A percentile compares a stretch with the other conserved stretches of the same genome.
These are phyloP conservation scores for Hycleus cichorii DNA, from an alignment of 1,140 invertebrate genomes.

Conservation along the genomic window DNA sequence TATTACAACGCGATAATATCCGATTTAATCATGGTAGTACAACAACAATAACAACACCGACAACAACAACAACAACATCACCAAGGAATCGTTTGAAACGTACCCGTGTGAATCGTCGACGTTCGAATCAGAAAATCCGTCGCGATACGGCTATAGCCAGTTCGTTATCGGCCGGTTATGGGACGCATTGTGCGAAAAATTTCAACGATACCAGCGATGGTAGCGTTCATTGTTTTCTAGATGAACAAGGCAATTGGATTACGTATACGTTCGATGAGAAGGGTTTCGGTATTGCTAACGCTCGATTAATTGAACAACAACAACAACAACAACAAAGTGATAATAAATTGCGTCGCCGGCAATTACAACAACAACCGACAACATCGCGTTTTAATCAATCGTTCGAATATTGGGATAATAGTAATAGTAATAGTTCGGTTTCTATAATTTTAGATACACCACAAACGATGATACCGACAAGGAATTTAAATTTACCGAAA, in stretches of 20 bases:
- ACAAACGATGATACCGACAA: no score
- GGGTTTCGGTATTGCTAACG: conserved; percentile 44
- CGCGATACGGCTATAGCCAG: conserved; percentile 29
- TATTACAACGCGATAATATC: conserved; percentile 51
- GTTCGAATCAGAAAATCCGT: neutral
- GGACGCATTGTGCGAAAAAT: conserved; percentile 65
- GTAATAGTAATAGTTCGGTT: conserved; percentile 45
- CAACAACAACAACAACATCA: conserved; percentile 2
- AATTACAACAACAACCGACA: conserved; percentile 26
- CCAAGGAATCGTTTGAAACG: conserved; percentile 23
- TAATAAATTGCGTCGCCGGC: conserved; percentile 32
- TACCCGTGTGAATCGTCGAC: conserved; percentile 20
- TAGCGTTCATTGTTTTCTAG: conserved; percentile 77
- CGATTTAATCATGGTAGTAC: conserved; percentile 22
- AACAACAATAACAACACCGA: conserved; percentile 36
- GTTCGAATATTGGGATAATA: conserved; percentile 37
- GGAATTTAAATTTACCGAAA: no score
- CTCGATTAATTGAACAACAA: conserved; percentile 16
- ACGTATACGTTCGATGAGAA: conserved; percentile 84
- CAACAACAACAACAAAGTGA: conserved; percentile 33
- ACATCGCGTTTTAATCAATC: conserved; percentile 36
- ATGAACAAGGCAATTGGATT: conserved; percentile 63
- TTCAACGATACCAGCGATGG: conserved; percentile 84
- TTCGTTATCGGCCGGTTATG: conserved; percentile 43
- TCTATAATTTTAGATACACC: conserved; percentile 29